Conservation (phyloP, 2,113 vertebrate species). For the Hemichromis elongatus region DNA sequence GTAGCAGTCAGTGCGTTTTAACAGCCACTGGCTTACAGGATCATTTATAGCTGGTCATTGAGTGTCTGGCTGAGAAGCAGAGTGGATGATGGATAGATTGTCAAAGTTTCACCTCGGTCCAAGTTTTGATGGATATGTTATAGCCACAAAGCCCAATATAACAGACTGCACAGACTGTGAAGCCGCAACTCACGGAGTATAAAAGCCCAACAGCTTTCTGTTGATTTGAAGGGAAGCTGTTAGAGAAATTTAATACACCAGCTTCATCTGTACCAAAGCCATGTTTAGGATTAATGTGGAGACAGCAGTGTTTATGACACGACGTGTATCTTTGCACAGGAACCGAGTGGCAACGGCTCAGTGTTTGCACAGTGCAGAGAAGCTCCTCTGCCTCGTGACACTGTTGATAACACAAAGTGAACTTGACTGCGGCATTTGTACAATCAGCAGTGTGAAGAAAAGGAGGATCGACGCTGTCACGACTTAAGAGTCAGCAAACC, state of each 20-base stretch:
- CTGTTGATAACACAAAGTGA: constrained; percentile 34
- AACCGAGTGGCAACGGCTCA: neutral
- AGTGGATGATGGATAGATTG: constrained; percentile 8
- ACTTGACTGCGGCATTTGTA: constrained; percentile 32
- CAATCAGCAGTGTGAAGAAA: neutral
- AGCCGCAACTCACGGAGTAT: neutral
- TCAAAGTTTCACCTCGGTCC: neutral
- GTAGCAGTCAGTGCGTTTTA: neutral
- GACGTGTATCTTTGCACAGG: neutral
- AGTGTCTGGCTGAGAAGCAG: neutral
- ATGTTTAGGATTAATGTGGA: neutral
- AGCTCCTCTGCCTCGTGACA: constrained; percentile 2
- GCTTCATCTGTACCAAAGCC: constrained; percentile 2
- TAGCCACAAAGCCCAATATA: neutral
- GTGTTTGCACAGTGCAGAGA: constrained; percentile 27
- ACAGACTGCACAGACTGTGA: neutral
- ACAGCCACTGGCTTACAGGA: neutral
- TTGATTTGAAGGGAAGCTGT: neutral
- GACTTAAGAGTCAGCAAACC: neutral
- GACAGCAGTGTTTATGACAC: neutral
- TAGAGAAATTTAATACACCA: neutral
- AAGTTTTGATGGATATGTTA: constrained; percentile 30
- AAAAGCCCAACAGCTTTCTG: neutral
- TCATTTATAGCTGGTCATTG: neutral
- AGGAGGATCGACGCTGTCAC: neutral